Conservation (phyloP, 1,140 invertebrate genomes). For the Heliconius hermathena region DNA sequence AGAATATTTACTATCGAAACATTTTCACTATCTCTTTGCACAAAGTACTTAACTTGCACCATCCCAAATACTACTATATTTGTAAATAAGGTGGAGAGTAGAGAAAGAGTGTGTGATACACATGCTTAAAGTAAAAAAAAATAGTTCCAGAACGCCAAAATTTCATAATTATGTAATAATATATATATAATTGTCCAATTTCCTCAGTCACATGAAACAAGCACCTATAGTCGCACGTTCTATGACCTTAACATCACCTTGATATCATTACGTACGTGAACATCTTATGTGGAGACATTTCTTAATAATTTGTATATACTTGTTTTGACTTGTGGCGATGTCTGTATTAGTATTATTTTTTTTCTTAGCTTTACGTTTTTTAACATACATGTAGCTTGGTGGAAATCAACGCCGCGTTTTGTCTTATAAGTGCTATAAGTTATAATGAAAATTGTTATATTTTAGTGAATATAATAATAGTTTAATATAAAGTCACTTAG, state of each 20-base stretch:
- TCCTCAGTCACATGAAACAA: slow-evolving; percentile 8
- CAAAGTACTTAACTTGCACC: too few relatives aligned
- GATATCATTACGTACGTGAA: slow-evolving; percentile 15
- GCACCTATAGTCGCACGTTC: not conserved
- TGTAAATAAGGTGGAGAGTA: too few relatives aligned
- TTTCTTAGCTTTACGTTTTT: too few relatives aligned
- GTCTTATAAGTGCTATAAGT: not conserved
- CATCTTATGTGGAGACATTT: slow-evolving; percentile 9
- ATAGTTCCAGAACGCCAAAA: not conserved
- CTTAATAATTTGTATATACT: slow-evolving; percentile 12
- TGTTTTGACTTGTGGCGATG: not conserved
- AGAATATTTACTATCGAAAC: too few relatives aligned
- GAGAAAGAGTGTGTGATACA: too few relatives aligned
- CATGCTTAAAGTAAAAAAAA: too few relatives aligned
- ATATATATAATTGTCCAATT: not conserved
- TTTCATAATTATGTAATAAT: not conserved
- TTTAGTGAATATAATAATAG: not conserved
- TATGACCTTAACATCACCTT: slow-evolving; percentile 23
- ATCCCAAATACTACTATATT: too few relatives aligned
- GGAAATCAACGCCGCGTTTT: not conserved
- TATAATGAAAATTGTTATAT: not conserved
- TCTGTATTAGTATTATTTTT: not conserved
- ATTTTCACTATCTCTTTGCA: too few relatives aligned
- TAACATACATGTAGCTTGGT: too few relatives aligned
- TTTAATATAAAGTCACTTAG: too few relatives aligned